These are phyloP conservation scores for Urocynchramus pylzowi DNA, from an alignment of 2,113 vertebrate species.

Conservation along the genomic window DNA sequence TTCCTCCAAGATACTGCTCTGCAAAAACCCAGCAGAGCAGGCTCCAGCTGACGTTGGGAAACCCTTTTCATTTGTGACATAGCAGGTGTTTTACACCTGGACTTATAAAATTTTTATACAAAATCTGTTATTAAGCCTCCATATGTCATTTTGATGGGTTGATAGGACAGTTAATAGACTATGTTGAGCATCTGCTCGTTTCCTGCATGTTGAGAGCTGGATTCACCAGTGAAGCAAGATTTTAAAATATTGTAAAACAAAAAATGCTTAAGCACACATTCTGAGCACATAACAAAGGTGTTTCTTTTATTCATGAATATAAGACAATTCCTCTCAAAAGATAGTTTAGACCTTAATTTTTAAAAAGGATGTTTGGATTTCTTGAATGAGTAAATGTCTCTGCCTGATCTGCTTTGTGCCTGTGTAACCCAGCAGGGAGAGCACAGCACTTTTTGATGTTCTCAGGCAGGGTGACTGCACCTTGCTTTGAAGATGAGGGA, in stretches of 20 bases:
- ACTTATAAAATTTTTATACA: neutral
- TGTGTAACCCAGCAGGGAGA: neutral
- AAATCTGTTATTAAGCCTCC: neutral
- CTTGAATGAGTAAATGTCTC: neutral
- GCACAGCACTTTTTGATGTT: neutral
- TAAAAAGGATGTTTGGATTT: neutral
- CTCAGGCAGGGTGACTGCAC: neutral
- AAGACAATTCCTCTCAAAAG: neutral
- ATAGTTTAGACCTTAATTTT: constrained; percentile 4
- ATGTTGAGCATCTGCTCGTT: neutral
- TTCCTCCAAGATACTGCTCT: neutral
- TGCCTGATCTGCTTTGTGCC: neutral
- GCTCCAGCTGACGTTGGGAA: neutral
- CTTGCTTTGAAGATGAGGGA: neutral
- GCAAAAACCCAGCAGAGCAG: neutral
- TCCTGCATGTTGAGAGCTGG: neutral
- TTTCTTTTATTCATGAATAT: neutral
- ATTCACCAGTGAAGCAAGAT: neutral
- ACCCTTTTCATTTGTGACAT: neutral
- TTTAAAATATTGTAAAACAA: neutral
- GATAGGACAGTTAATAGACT: neutral
- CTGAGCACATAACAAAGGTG: neutral
- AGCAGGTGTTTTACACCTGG: neutral
- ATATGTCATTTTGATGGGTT: neutral
- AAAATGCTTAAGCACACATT: neutral